Base-by-base conservation (phyloP, 2,113 vertebrate species). In the Willisornis vidua region DNA sequence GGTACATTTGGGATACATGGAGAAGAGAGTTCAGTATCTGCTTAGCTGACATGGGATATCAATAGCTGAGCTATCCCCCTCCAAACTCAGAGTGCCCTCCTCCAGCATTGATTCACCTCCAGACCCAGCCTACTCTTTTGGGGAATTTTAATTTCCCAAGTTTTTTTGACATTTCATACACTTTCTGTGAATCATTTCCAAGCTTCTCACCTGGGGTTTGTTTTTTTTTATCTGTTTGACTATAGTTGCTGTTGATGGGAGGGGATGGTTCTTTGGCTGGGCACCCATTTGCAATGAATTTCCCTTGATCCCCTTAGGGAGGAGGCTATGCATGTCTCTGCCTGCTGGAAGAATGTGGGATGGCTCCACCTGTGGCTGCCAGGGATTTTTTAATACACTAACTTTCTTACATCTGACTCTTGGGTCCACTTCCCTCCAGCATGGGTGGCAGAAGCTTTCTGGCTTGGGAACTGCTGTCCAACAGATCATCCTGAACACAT, bases 291-390 rank as follows among this genome's bases (percentile, higher is more conserved):
- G 83, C 76, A 74, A 75, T 93, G 80, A 86, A 89, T 92, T 97
- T 97, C 65, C 68, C 46, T 57, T 9, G 45, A 86, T 94, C 26
- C 90, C 96, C 86, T 89, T 49, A 92, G 95, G 95, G 72, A 95
- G 52, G 57, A 94, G 89, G 68, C 76, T 3, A 3, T 86, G 68
- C 95, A 90, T 0, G 93, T 93, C 79, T 31, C 65, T 95, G 76
- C 96, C 91, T 97, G 95, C 86, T 94, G 88, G 67, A 95, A 92
- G 95, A 96, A 97, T 94, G 92, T 86, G 80, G 83, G 80, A 90
- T 78, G 80, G 57, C 80, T 96, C 68, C 72, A 93, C 13, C 43
- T 48, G 58, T 0, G 6, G 82, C 75, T 2, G 3, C 57, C 12
- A 1, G 73, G 58, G 75, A 82, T 67, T 89, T 91, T 49, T 74